These are phyloP conservation scores for Oryzias melastigma DNA, from an alignment of 2,113 vertebrate genomes.

Conservation along the genomic window DNA sequence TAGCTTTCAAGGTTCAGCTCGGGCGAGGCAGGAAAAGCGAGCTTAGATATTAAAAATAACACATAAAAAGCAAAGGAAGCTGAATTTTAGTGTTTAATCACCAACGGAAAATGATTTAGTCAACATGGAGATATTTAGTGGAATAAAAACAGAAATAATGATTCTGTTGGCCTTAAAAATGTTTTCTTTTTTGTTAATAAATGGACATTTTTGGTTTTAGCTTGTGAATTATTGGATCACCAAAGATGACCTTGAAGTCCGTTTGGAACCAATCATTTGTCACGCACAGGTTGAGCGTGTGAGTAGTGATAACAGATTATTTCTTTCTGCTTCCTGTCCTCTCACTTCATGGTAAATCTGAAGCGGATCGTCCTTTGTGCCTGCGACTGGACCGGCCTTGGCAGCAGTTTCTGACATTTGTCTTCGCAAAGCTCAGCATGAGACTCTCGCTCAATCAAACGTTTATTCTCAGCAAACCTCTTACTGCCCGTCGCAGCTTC, in stretches of 20 bases:
- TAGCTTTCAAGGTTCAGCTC: not conserved
- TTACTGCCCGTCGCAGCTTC: constrained; percentile 9
- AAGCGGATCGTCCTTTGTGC: constrained; percentile 10
- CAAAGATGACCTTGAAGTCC: constrained; percentile 5
- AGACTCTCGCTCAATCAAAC: constrained; percentile 19
- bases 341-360: constrained; percentile 4
- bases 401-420: constrained; percentile 13
- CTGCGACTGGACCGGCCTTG: not conserved
- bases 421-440: constrained; percentile 22
- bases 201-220: not conserved
- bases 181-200: not conserved
- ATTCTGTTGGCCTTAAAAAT: no score
- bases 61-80: not conserved
- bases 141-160: no score
- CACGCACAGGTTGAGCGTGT: not conserved
- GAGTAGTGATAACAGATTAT: not conserved
- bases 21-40: no score
- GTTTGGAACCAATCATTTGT: constrained; percentile 20
- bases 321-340: not conserved
- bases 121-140: not conserved
- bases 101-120: no score
- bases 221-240: not conserved
- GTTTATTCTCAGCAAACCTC: constrained; percentile 11
- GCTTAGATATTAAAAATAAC: no score
- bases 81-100: not conserved